Evolutionary conservation across 1,140 invertebrate genomes (phyloP), one percentile per base, ranked within the genome.

Genomic region (Samia ricini): DNA sequence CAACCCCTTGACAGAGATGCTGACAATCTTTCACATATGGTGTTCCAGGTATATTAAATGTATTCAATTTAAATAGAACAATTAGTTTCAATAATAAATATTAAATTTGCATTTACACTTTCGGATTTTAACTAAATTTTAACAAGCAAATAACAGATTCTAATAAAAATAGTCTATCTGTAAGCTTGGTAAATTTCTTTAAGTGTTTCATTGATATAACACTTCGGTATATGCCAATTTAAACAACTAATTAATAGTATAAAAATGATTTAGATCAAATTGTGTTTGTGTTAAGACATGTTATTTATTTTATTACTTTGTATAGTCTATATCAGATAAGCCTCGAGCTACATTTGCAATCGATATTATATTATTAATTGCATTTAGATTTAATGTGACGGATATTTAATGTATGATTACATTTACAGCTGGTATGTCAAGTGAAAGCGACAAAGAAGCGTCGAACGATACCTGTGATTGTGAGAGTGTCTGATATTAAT

Each of bases 401-500:
- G 52, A 24, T 79, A 71, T 71, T 76, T 69, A 68, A 68, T 63
- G 64, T 21, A 62, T 33, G 10, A 48, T 55, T 22, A 8, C 22
- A 42, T 77, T 93, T 93, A 50, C 90, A 97, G 95, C 86, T 97
- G 68, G 94, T 94, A 50, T 97, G 96, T 85, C 95, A 95, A 56
- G 93, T 96, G 52, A 94, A 93, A 88, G 91, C 93, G 22, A 94
- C 95, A 8, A 94, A 94, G 77, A 96, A 95, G 79, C 93, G 94
- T 75, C 92, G 94, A 63, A 96, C 94, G 23, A 96, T 97, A 81
- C 96, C 96, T 49, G 94, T 98, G 57, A 97, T 98, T 76, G 96
- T 97, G 50, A 92, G 96, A 83, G 94, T 97, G 60, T 96, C 95
- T n/a, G 96, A 97, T 88, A 94, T 97, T 76, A 98, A 98, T 79